A percentile compares a stretch with the other conserved stretches of the same genome.
These are phyloP conservation scores for Elgonia sp. DNA, from an alignment of 2,888 invertebrate genomes.

Conservation along the genomic window DNA sequence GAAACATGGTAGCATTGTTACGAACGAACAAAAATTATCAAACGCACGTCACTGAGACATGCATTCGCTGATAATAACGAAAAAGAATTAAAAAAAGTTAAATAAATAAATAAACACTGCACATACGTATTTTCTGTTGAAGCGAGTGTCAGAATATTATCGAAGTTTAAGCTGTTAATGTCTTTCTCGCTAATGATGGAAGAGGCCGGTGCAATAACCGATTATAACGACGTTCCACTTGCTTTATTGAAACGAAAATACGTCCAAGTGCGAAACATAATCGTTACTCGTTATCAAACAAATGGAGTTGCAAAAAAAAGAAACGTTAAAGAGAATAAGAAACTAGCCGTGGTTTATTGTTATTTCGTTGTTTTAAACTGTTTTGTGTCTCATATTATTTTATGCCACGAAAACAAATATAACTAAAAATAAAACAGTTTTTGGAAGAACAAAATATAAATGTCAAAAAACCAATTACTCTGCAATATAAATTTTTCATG, in stretches of 20 bases:
- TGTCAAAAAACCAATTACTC: background rate
- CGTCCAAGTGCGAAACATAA: slow-evolving; percentile 68
- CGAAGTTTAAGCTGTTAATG: slow-evolving; percentile 76
- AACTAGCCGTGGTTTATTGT: slow-evolving; percentile 52
- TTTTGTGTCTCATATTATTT: slow-evolving; percentile 14
- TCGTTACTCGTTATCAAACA: slow-evolving; percentile 66
- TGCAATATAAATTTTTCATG: no score
- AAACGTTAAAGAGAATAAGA: slow-evolving; percentile 42
- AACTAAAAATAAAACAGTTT: background rate
- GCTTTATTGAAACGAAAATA: slow-evolving; percentile 75
- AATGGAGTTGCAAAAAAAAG: slow-evolving; percentile 51
- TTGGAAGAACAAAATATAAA: background rate
- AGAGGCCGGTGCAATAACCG: slow-evolving; percentile 77
- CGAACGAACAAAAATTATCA: slow-evolving; percentile 47
- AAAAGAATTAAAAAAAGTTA: slow-evolving; percentile 45
- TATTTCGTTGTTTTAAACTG: slow-evolving; percentile 40
- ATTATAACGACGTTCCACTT: slow-evolving; percentile 76
- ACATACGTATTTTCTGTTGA: slow-evolving; percentile 45
- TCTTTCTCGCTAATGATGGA: slow-evolving; percentile 75
- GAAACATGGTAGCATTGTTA: slow-evolving; percentile 15
- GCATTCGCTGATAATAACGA: slow-evolving; percentile 58
- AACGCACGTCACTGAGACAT: slow-evolving; percentile 55
- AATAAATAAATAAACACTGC: slow-evolving; percentile 61
- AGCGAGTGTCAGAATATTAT: slow-evolving; percentile 73
- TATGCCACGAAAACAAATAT: background rate